Evolutionary conservation across 2,113 vertebrate genomes (phyloP), one percentile per base, ranked within the genome.

Genomic region (Lagenorhynchus albirostris): DNA sequence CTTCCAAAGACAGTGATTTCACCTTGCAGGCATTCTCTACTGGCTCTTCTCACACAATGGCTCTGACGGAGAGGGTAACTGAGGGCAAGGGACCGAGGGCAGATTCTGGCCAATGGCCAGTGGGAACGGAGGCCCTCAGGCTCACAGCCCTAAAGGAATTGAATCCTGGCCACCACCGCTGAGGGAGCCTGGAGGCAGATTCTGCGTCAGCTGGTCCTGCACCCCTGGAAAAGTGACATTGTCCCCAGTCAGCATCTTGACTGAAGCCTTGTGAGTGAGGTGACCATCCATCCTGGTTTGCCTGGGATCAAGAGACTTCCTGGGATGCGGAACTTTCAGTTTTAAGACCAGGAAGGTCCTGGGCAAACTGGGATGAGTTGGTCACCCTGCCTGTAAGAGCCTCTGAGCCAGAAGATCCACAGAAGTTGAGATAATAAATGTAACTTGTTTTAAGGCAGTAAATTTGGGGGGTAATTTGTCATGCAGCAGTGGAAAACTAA

Each of bases 121-220:
- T 41, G 21, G 31, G 9, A 50, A n/a, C 41, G 14, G 23, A 50
- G 14, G 33, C 31, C 11, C 53, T 33, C 23, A 33, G 15, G 10
- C 36, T 55, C 29, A n/a, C 2, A 73, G 29, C 13, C n/a, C 7
- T 36, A 0, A n/a, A 38, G 13, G 2, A 65, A 17, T 8, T 9
- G 33, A 50, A 18, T 38, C 25, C 53, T 14, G 29, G 21, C 9
- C 31, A 9, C 25, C 36, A 26, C 12, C 25, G 44, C 6, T 33
- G 36, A 63, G 44, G 41, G 47, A 67, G 36, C 38, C 33, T 20
- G 12, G 31, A 18, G 26, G 26, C 14, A 65, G 17, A 11, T 23
- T 36, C 21, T 36, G 23, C 47, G 18, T 25, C 14, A 25, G 25
- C 1, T 33, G 18, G 44, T 47, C 18, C 23, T 13, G 10, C 50